Evolutionary conservation across 2,113 vertebrate species (phyloP).

Genomic region (Laterallus jamaicensis): DNA sequence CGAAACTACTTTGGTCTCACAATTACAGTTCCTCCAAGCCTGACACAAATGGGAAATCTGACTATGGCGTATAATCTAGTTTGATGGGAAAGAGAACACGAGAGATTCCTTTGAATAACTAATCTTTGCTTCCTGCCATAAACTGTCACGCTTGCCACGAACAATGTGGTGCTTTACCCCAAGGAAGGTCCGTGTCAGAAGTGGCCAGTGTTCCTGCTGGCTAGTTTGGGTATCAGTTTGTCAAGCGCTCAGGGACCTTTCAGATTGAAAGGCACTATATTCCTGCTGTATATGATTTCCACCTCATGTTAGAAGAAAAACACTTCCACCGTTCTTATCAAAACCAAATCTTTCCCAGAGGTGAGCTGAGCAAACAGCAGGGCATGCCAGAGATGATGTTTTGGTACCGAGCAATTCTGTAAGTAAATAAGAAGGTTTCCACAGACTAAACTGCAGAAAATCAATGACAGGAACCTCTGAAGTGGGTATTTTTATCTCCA

Average conservation of each 20-base stretch:
- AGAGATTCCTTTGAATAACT: not conserved
- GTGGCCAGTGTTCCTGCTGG: not conserved
- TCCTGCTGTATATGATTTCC: constrained; percentile 27
- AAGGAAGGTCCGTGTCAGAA: not conserved
- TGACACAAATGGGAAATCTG: not conserved
- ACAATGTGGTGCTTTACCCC: not conserved
- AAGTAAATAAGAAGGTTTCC: constrained; percentile 44
- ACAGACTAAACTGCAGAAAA: constrained; percentile 40
- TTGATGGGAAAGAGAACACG: not conserved
- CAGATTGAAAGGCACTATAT: not conserved
- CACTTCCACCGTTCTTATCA: constrained; percentile 52
- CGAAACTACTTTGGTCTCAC: not conserved
- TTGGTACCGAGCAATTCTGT: not conserved
- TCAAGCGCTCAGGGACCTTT: not conserved
- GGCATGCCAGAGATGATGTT: constrained; percentile 32
- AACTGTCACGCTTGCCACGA: not conserved
- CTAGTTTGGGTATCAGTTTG: not conserved
- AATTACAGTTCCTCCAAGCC: not conserved
- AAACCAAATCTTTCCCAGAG: constrained; percentile 62
- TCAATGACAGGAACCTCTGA: not conserved
- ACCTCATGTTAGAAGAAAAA: constrained; percentile 48
- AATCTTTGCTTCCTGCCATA: not conserved
- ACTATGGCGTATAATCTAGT: not conserved
- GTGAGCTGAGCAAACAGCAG: constrained; percentile 56
- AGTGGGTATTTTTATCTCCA: not conserved